phyloP scores from a whole-genome alignment of 2,797 vertebrate genomes.

The Luscinia megarhynchos region DNA sequence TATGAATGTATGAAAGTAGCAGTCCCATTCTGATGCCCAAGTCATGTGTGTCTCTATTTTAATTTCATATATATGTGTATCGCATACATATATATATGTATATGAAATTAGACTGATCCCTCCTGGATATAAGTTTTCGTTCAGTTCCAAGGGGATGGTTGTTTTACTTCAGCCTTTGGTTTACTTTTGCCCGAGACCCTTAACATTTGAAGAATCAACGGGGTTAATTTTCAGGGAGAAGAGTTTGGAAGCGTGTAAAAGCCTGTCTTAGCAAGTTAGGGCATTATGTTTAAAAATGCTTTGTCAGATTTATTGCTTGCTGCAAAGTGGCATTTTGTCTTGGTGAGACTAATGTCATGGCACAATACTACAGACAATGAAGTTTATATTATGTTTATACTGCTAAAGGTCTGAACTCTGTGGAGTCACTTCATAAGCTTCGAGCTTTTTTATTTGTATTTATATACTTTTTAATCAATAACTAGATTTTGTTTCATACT shows the following conservation, averaged over 20 bases:
- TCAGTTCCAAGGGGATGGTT: constrained; percentile 76
- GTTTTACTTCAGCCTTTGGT: constrained; percentile 79
- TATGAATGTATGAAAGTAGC: constrained; percentile 92
- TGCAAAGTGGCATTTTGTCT: constrained; percentile 62
- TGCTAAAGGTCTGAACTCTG: constrained; percentile 71
- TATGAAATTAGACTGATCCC: constrained; percentile 76
- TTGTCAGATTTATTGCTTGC: constrained; percentile 57
- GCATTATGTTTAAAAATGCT: constrained; percentile 77
- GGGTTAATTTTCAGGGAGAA: constrained; percentile 82
- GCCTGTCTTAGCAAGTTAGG: constrained; percentile 80
- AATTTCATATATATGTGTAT: constrained; percentile 77
- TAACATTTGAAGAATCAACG: constrained; percentile 78
- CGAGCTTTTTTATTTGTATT: constrained; percentile 47
- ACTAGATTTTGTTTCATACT: constrained; percentile 53
- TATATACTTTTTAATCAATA: constrained; percentile 57
- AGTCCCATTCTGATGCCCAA: constrained; percentile 88
- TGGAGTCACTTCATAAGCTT: constrained; percentile 70
- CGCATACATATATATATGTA: constrained; percentile 74
- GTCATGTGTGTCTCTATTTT: constrained; percentile 77
- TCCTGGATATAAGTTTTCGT: constrained; percentile 66
- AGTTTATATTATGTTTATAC: constrained; percentile 70
- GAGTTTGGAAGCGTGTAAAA: constrained; percentile 83
- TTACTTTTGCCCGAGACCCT: constrained; percentile 82
- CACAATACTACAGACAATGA: constrained; percentile 56
- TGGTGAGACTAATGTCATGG: constrained; percentile 59